phyloP scores from a whole-genome alignment of 2,888 invertebrate genomes.

The Callyntrura guangdongensis region DNA sequence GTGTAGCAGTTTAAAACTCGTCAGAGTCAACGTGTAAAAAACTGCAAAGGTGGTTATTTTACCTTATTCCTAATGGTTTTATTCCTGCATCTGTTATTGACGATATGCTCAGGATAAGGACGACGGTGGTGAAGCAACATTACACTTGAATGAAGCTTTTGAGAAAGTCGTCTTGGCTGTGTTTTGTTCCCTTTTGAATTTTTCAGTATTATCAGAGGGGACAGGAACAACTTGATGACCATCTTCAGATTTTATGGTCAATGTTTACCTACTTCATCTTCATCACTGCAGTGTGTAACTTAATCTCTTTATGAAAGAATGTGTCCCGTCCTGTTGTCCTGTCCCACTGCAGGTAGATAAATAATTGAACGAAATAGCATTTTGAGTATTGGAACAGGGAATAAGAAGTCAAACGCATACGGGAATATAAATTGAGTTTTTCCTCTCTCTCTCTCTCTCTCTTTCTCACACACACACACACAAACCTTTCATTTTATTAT shows the following conservation, averaged over 20 bases:
- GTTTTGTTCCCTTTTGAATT: slow-evolving; percentile 19
- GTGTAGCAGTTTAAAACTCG: slow-evolving; percentile 53
- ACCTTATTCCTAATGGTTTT: not conserved
- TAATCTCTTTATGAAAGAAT: slow-evolving; percentile 1
- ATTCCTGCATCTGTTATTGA: not conserved
- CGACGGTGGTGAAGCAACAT: not conserved
- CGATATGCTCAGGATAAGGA: too few relatives aligned
- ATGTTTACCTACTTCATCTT: slow-evolving; percentile 1
- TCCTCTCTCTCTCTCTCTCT: too few relatives aligned
- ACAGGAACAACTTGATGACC: not conserved
- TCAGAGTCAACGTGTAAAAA: slow-evolving; percentile 26
- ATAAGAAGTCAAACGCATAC: too few relatives aligned
- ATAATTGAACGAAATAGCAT: not conserved
- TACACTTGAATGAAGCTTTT: not conserved
- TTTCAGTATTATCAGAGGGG: slow-evolving; percentile 52
- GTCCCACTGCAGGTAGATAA: slow-evolving; percentile 8
- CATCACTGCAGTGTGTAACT: not conserved
- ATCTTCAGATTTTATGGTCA: slow-evolving; percentile 36
- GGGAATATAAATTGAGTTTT: too few relatives aligned
- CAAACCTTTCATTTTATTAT: not conserved
- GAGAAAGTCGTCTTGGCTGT: not conserved
- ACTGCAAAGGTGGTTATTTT: slow-evolving; percentile 7
- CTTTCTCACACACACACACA: too few relatives aligned
- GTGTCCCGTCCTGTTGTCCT: not conserved
- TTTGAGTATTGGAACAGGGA: not conserved